Evolutionary conservation across 1,140 invertebrate genomes (phyloP), one percentile per base, ranked within the genome.

Genomic region (Drosophila ohnishii): DNA sequence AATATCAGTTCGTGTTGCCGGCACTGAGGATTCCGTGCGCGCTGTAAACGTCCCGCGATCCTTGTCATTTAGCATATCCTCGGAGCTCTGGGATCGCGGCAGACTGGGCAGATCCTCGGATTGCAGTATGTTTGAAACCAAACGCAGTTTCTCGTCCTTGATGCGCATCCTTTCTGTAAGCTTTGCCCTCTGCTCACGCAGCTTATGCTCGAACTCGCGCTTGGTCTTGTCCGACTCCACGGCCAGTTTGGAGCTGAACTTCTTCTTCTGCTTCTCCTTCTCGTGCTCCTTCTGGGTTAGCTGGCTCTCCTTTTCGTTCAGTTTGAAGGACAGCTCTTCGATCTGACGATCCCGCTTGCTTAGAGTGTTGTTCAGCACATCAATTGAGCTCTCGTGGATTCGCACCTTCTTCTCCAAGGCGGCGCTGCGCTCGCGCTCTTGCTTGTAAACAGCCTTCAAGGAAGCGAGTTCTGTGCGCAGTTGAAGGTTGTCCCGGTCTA

Each of bases 251-350:
- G 94, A 92, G 37, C 94, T 94, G 71, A 94, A 95, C 80, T 95
- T 95, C 69, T 95, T 93, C 89, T 96, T 96, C 35, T 94, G 94
- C 75, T 94, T 95, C 84, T 96, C 95, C 78, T 95, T 96, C 64
- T 97, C 96, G 32, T 96, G 92, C 28, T 95, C 93, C 61, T 95
- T 94, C 90, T 96, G 95, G 73, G 94, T 95, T 0, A 97, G 90
- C 56, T 94, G 93, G 70, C 94, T 91, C 62, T 96, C 94, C 83
- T 95, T 95, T 73, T 95, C 95, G 81, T 93, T 94, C 8, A 96
- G 71, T 78, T 93, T 78, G 45, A 86, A 72, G 58, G 89, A 66
- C 56, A 90, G 48, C 51, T 91, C 75, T 63, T 83, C 62, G 63
- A 92, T 80, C 82, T 90, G 60, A 25, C 90, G 40, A 71, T 91